These are phyloP conservation scores for Embiotoca jacksoni DNA, from an alignment of 2,113 vertebrate genomes.

Conservation along the genomic window DNA sequence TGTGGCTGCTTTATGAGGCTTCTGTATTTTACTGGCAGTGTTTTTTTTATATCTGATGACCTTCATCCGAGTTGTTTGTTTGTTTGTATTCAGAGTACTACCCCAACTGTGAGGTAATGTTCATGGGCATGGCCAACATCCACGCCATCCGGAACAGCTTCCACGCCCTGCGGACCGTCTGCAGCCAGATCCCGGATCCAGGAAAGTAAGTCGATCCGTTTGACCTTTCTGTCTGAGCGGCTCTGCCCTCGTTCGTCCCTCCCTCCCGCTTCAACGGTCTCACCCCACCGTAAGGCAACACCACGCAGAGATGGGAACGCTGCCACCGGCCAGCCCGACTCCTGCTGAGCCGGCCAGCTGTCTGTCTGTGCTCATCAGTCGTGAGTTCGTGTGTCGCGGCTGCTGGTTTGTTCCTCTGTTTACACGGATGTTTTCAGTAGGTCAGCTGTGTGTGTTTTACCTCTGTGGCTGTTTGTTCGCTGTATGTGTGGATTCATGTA, in stretches of 20 bases:
- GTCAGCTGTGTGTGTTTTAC: slow-evolving; percentile 13
- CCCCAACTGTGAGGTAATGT: slow-evolving; percentile 97
- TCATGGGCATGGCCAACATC: slow-evolving; percentile 99
- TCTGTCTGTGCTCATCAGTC: slow-evolving; percentile 39
- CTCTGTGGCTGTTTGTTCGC: background rate
- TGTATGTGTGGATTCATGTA: background rate
- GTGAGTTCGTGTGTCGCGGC: slow-evolving; percentile 6
- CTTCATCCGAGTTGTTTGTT: slow-evolving; percentile 38
- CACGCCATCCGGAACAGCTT: slow-evolving; percentile 98
- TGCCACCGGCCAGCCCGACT: slow-evolving; percentile 36
- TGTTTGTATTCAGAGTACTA: slow-evolving; percentile 91
- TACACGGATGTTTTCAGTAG: background rate
- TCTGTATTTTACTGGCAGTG: background rate
- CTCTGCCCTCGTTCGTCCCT: background rate
- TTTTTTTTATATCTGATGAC: slow-evolving; percentile 9
- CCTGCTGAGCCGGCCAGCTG: slow-evolving; percentile 52
- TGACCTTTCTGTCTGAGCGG: slow-evolving; percentile 59
- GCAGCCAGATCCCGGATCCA: slow-evolving; percentile 98
- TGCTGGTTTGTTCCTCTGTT: slow-evolving; percentile 9
- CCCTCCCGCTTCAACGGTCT: slow-evolving; percentile 12
- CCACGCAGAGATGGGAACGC: slow-evolving; percentile 37
- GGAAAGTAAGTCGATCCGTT: slow-evolving; percentile 91
- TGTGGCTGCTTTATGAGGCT: background rate
- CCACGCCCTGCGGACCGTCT: slow-evolving; percentile 95
- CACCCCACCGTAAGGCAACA: slow-evolving; percentile 45